Evolutionary conservation across 2,797 vertebrate species (phyloP).

Genomic region (Chiroxiphia lanceolata): DNA sequence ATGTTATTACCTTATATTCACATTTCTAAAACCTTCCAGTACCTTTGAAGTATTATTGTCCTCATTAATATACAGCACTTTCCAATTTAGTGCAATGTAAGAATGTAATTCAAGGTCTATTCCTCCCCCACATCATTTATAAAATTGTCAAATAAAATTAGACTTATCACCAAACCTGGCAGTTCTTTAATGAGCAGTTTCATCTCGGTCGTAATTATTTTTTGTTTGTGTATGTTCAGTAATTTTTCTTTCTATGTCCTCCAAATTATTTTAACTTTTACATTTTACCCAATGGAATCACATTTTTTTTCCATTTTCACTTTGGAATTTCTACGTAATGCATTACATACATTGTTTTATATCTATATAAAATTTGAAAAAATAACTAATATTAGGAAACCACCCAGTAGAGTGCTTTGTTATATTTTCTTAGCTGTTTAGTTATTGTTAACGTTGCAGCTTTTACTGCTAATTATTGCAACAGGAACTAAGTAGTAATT

Average conservation of each 20-base stretch:
- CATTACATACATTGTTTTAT: background rate
- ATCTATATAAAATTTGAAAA: background rate
- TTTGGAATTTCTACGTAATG: background rate
- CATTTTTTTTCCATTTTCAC: background rate
- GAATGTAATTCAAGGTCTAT: conserved; percentile 42
- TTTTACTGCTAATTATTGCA: background rate
- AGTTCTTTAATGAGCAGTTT: conserved; percentile 55
- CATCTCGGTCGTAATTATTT: conserved; percentile 46
- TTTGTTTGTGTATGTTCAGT: conserved; percentile 23
- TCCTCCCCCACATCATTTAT: conserved; percentile 37
- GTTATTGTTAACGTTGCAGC: background rate
- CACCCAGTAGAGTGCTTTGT: background rate
- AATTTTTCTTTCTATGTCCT: conserved; percentile 3
- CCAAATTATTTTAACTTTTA: background rate
- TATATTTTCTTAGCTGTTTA: background rate
- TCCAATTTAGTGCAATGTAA: conserved; percentile 31
- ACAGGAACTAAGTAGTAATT: background rate
- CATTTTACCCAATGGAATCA: background rate
- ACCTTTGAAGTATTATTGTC: conserved; percentile 53
- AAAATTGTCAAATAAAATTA: conserved; percentile 64
- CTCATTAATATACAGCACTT: conserved; percentile 41
- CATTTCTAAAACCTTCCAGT: conserved; percentile 26
- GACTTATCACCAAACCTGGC: conserved; percentile 48
- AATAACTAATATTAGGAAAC: background rate
- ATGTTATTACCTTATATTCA: conserved; percentile 21